Evolutionary conservation across 2,888 invertebrate species (phyloP), one percentile per base, ranked within the genome.

Genomic region (Caenorhabditis japonica): DNA sequence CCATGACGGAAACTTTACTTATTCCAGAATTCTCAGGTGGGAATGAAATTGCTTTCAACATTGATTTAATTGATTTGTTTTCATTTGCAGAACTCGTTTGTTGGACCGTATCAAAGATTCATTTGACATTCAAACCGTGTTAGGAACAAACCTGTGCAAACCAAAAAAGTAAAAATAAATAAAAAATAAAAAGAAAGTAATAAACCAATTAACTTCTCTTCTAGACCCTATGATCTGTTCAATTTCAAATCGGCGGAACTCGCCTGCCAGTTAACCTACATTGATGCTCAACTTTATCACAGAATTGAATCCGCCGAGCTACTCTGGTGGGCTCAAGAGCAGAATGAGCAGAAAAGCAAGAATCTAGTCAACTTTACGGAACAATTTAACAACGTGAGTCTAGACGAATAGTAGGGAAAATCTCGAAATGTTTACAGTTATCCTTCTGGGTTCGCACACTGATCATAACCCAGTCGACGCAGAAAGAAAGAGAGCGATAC

Each of bases 281-380:
- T 99, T 38, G 99, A 99, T 89, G 94, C 96, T 1, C 94, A 95
- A 84, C 90, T 97, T 46, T 99, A 97, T 89, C 93, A 94, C 88
- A 93, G 94, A 87, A 95, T 99, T 83, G 96, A 97, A 87, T 90
- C 96, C 75, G 95, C 96, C 0, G 97, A 99, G 90, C 94, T 97
- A 76, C 90, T 99, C 79, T 92, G 95, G 83, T 99, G 97, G 96
- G 94, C 97, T 36, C 93, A 94, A 86, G 95, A 97, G 88, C 97
- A 97, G 89, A 94, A 94, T 79, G 97, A 97, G 89, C 96, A 97
- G 88, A 91, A 93, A 83, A 95, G 96, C 87, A 97, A 97, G 2
- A 97, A 99, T 89, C 91, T 99, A 66, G 96, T 95, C 33, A 91
- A 93, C 80, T 99, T 99, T 88, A 99, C 99, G 0, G 96, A 97